phyloP scores from a whole-genome alignment of 2,113 vertebrate genomes.

The Poicephalus meyeri region DNA sequence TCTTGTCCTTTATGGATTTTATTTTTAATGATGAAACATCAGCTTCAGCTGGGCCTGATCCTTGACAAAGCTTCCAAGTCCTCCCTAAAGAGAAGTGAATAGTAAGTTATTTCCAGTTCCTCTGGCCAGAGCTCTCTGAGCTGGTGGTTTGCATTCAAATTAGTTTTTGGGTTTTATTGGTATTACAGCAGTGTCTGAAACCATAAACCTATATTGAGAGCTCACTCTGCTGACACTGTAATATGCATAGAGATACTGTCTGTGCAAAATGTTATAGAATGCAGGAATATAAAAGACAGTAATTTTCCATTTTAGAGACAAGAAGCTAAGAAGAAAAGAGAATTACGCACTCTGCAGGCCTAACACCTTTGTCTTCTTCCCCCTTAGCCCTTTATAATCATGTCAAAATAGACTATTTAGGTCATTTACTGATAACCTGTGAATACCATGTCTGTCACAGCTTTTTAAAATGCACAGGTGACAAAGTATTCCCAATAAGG shows the following conservation, averaged over 20 bases:
- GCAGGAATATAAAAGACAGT: neutral
- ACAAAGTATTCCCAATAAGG: neutral
- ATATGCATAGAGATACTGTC: neutral
- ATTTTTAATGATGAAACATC: neutral
- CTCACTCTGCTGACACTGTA: neutral
- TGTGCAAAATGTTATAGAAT: neutral
- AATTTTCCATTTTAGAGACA: neutral
- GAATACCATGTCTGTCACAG: neutral
- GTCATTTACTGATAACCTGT: constrained; percentile 1
- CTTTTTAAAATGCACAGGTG: neutral
- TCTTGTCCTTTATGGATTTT: neutral
- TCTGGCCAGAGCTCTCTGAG: neutral
- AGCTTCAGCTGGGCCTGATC: neutral
- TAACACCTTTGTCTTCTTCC: neutral
- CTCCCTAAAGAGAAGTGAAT: neutral
- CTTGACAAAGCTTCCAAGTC: neutral
- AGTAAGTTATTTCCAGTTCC: neutral
- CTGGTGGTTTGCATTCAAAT: neutral
- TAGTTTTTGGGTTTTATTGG: neutral
- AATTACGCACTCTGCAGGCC: neutral
- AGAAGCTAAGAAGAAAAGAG: neutral
- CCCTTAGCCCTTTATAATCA: neutral
- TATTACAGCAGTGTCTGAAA: neutral
- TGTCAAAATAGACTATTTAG: neutral
- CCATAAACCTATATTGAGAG: neutral